Evolutionary conservation across 2,113 vertebrate genomes (phyloP).

Genomic region (Burhinus bistriatus): DNA sequence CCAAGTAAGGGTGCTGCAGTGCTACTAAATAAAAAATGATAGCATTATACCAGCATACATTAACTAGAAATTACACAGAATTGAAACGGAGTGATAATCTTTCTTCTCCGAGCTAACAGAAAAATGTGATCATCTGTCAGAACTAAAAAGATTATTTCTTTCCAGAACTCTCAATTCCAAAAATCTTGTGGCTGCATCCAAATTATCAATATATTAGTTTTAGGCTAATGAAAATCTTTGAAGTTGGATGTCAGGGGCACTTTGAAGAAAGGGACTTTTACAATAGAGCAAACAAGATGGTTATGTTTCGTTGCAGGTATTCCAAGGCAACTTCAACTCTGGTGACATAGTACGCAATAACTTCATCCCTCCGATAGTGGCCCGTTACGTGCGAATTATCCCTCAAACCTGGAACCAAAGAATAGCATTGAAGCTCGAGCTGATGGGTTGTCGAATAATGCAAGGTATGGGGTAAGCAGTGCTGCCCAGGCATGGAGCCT

Average conservation of each 20-base stretch:
- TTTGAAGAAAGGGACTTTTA: not conserved
- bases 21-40: not conserved
- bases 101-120: not conserved
- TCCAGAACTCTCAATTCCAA: not conserved
- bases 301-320: conserved; percentile 58
- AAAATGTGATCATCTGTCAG: not conserved
- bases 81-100: not conserved
- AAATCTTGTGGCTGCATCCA: not conserved
- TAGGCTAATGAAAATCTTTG: not conserved
- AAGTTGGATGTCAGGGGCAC: not conserved
- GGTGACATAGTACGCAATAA: conserved; percentile 76
- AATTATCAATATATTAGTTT: not conserved
- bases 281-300: not conserved
- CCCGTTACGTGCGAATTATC: conserved; percentile 77
- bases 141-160: not conserved
- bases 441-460: conserved; percentile 77
- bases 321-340: conserved; percentile 81
- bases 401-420: conserved; percentile 79
- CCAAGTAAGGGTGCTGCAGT: not conserved
- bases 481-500: not conserved
- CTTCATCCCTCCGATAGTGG: conserved; percentile 79
- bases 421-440: conserved; percentile 78
- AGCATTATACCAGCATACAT: not conserved
- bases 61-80: not conserved
- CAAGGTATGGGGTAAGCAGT: conserved; percentile 61